phyloP scores from a whole-genome alignment of 2,797 vertebrate genomes.

The Sebastes glaucus region DNA sequence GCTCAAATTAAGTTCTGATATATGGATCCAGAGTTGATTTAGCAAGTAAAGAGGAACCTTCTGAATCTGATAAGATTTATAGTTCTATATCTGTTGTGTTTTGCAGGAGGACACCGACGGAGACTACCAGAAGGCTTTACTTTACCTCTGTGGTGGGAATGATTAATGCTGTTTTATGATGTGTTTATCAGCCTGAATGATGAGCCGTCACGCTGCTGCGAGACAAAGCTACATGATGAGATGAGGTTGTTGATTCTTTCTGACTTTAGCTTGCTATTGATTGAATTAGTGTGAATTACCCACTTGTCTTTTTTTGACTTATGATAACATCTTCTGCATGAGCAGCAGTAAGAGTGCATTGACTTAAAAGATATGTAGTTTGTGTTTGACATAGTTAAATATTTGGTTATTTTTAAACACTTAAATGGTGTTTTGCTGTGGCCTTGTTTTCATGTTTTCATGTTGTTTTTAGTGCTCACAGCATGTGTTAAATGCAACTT shows the following conservation, averaged over 20 bases:
- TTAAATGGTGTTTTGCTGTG: neutral
- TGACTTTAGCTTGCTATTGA: slow-evolving; percentile 48
- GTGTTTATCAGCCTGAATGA: slow-evolving; percentile 38
- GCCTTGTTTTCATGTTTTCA: neutral
- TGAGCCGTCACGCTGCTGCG: slow-evolving; percentile 23
- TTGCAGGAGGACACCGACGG: slow-evolving; percentile 91
- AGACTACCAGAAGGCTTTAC: slow-evolving; percentile 92
- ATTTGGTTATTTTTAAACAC: neutral
- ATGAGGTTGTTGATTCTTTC: slow-evolving; percentile 35
- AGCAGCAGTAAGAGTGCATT: neutral
- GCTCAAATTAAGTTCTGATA: neutral
- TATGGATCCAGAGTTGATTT: neutral
- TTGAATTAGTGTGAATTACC: slow-evolving; percentile 45
- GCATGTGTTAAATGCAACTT: slow-evolving; percentile 48
- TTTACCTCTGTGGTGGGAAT: slow-evolving; percentile 92
- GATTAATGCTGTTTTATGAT: slow-evolving; percentile 70
- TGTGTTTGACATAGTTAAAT: neutral
- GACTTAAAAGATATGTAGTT: neutral
- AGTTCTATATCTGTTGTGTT: neutral
- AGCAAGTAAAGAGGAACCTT: neutral
- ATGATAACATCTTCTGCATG: neutral
- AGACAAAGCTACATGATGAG: slow-evolving; percentile 17
- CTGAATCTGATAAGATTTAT: neutral
- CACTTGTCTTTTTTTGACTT: slow-evolving; percentile 20
- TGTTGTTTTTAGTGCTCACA: slow-evolving; percentile 5